These are phyloP conservation scores for Apis laboriosa DNA, from an alignment of 1,140 invertebrate genomes.

Conservation along the genomic window DNA sequence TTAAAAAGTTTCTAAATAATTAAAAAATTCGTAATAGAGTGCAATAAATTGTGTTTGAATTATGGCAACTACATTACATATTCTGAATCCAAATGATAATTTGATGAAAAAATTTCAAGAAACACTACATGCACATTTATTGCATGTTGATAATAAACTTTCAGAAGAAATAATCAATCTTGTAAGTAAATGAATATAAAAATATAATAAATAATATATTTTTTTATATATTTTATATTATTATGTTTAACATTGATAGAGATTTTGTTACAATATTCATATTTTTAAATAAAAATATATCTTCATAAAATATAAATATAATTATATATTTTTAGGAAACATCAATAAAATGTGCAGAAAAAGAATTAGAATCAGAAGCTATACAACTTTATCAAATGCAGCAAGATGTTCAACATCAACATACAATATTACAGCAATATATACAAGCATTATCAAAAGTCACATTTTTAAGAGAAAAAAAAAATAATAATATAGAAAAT, in stretches of 20 bases:
- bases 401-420: conserved; percentile 80
- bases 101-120: conserved; percentile 85
- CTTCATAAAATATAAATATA: not conserved
- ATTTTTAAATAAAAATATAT: not conserved
- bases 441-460: conserved; percentile 76
- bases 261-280: not conserved
- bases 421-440: conserved; percentile 80
- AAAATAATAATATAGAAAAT: conserved; percentile 69
- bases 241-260: not conserved
- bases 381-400: conserved; percentile 79
- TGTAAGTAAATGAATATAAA: conserved; percentile 69
- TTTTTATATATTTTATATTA: not conserved
- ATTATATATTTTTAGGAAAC: conserved; percentile 67
- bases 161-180: conserved; percentile 83
- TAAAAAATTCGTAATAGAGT: not conserved
- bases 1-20: not conserved
- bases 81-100: conserved; percentile 84
- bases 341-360: conserved; percentile 74
- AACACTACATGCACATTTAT: conserved; percentile 83
- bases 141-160: conserved; percentile 81
- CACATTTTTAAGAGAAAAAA: conserved; percentile 73
- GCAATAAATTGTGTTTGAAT: not conserved
- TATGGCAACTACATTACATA: conserved; percentile 51
- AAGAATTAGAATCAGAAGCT: conserved; percentile 79
- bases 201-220: not conserved